Evolutionary conservation across 1,140 invertebrate species (phyloP), one percentile per base, ranked within the genome.

Genomic region (Protaetia brevitarsis): DNA sequence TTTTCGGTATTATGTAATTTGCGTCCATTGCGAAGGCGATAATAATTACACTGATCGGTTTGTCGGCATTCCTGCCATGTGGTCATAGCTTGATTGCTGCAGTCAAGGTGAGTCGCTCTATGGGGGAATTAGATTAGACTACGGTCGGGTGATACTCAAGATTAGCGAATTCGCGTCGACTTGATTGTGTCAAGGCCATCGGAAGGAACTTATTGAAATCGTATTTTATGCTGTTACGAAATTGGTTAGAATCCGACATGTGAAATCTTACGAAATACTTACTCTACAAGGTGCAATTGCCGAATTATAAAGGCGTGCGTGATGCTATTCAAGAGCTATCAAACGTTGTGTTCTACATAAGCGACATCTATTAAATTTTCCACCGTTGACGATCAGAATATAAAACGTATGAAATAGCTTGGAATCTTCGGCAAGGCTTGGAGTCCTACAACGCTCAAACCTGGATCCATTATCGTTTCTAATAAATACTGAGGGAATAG

Each of bases 81-180:
- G 19, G n/a, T n/a, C n/a, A n/a, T n/a, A 23, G 41, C 41, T 51
- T 51, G 41, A 51, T 23, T 51, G 41, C 16, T 51, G 26, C 41
- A 23, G 41, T 51, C 41, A 51, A 51, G 41, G 41, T 51, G 41
- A 51, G 19, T 23, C 16, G 19, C 26, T 19, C 41, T 4, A 51
- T 51, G 26, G 19, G 13, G 19, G 41, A 51, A 51, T 51, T 51
- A 51, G 41, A 51, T 51, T 51, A 23, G 41, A 51, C 21, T 51
- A 23, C 26, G 19, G 34, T 37, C 11, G n/a, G 19, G 41, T 51
- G 41, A 51, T 51, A 51, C 41, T 23, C 13, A 51, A 51, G 41
- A 51, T 51, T 51, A 51, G 41, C 16, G 41, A 51, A 51, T 51
- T 51, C 26, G 26, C 41, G 41, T 5, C 16, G 41, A 51, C 41